Conservation (phyloP, 1,140 invertebrate genomes). For the Globodera ellingtonae region DNA sequence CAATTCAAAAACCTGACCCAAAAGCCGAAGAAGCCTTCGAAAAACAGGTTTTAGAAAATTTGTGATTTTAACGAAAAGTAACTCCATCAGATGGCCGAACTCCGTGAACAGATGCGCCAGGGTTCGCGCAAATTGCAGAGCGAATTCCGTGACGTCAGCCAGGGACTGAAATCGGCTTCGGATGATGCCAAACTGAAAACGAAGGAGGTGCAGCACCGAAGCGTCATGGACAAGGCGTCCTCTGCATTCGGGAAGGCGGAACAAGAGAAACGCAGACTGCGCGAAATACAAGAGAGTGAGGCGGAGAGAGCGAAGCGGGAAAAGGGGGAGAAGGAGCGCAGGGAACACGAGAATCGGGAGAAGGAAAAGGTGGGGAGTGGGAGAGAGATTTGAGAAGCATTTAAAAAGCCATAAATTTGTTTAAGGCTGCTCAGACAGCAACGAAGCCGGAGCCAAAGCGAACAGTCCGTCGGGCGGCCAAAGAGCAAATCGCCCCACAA, state of each 20-base stretch:
- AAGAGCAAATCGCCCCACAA: conserved; percentile 5
- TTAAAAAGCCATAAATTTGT: neutral
- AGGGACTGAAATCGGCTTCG: conserved; percentile 42
- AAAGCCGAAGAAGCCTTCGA: conserved; percentile 34
- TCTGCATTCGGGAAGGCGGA: conserved; percentile 33
- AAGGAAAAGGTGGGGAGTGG: conserved; percentile 22
- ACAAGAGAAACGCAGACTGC: conserved; percentile 34
- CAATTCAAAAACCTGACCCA: conserved; percentile 45
- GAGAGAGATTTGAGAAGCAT: conserved; percentile 6
- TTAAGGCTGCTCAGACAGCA: conserved; percentile 3
- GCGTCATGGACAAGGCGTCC: conserved; percentile 32
- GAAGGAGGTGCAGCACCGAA: conserved; percentile 38
- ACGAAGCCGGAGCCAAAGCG: conserved; percentile 26
- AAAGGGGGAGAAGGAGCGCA: conserved; percentile 26
- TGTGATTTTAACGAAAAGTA: conserved; percentile 5
- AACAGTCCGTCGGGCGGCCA: conserved; percentile 31
- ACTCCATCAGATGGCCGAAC: conserved; percentile 48
- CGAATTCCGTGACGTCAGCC: conserved; percentile 45
- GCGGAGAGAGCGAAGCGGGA: conserved; percentile 8
- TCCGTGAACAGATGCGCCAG: conserved; percentile 53
- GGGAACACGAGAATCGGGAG: conserved; percentile 14
- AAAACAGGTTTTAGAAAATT: conserved; percentile 23
- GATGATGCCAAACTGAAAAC: conserved; percentile 47
- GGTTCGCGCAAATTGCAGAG: conserved; percentile 38
- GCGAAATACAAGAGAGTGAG: conserved; percentile 25